Evolutionary conservation across 2,888 invertebrate genomes (phyloP).

Genomic region (Perizoma affinitatum): DNA sequence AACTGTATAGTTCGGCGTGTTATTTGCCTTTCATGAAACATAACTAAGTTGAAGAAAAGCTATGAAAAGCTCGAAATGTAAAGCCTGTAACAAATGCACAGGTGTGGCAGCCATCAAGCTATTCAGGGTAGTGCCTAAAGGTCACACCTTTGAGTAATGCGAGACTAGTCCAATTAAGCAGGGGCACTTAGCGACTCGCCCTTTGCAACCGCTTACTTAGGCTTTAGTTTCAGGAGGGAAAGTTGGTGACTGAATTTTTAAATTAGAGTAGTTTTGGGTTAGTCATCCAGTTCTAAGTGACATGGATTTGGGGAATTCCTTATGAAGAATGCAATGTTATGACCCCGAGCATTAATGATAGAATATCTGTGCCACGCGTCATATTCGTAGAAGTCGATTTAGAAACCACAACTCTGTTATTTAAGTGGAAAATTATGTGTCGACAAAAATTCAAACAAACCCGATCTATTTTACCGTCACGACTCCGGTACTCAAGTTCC

Average conservation of each 20-base stretch:
- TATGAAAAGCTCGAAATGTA: slow-evolving; percentile 26
- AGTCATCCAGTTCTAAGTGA: slow-evolving; percentile 22
- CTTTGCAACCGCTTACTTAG: slow-evolving; percentile 33
- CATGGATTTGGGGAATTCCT: slow-evolving; percentile 16
- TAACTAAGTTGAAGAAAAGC: no score
- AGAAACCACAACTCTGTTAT: slow-evolving; percentile 15
- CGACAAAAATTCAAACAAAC: not conserved
- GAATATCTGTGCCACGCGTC: slow-evolving; percentile 28
- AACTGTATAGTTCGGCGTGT: no score
- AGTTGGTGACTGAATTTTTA: slow-evolving; percentile 10
- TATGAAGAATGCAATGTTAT: slow-evolving; percentile 2
- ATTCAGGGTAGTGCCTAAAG: slow-evolving; percentile 55
- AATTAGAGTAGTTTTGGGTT: slow-evolving; percentile 12
- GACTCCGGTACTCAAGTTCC: slow-evolving; percentile 2
- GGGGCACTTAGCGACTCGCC: slow-evolving; percentile 45
- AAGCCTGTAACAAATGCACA: slow-evolving; percentile 41
- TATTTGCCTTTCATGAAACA: no score
- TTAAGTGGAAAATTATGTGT: not conserved
- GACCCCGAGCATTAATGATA: slow-evolving; percentile 20
- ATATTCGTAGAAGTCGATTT: slow-evolving; percentile 1
- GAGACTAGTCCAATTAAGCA: slow-evolving; percentile 60
- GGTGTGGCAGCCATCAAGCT: slow-evolving; percentile 57
- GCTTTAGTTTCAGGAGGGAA: slow-evolving; percentile 32
- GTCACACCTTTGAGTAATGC: slow-evolving; percentile 62
- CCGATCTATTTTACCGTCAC: slow-evolving; percentile 1